Evolutionary conservation across 2,113 vertebrate species (phyloP), one percentile per base, ranked within the genome.

Genomic region (Heterotilapia buettikoferi): DNA sequence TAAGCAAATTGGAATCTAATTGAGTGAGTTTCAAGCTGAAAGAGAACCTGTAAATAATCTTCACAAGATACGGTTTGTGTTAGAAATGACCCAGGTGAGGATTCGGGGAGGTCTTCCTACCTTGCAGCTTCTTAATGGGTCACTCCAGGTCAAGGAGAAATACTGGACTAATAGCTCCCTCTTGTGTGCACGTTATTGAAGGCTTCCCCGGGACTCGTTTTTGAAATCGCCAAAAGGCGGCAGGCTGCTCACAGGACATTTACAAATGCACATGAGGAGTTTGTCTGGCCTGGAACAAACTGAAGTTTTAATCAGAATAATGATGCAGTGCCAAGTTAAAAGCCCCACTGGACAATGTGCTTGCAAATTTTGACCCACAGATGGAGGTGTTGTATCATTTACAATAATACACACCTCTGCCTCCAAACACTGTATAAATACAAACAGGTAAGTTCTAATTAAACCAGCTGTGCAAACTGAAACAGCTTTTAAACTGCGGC

Each of bases 81-180:
- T 68, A 47, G 81, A 81, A 40, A 81, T 79, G 16, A 54, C 18
- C n/a, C 8, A 73, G 56, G 29, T 80, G 63, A 50, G 18, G 33
- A 24, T 85, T 71, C 5, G 19, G 9, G 84, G 45, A 83, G 82
- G 29, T 89, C 85, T 61, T 63, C 66, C 81, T 90, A 56, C 52
- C 52, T 54, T 45, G 29, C 78, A 80, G 45, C 45, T 78, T 29
- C 45, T 31, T 10, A 36, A 2, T 1, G 6, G 89, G 90, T 93
- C 88, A 89, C 53, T 45, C 80, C 63, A 86, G 91, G 92, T 93
- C 89, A 93, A 52, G 26, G 21, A 33, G 16, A 29, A 11, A 82
- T 31, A 6, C 38, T 92, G 61, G 85, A 87, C 21, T n/a, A n/a
- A 87, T 7, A 84, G 92, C 88, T 26, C 93, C 91, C 92, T 85